Base-by-base conservation (phyloP, 2,113 vertebrate species). In the Lophius piscatorius region DNA sequence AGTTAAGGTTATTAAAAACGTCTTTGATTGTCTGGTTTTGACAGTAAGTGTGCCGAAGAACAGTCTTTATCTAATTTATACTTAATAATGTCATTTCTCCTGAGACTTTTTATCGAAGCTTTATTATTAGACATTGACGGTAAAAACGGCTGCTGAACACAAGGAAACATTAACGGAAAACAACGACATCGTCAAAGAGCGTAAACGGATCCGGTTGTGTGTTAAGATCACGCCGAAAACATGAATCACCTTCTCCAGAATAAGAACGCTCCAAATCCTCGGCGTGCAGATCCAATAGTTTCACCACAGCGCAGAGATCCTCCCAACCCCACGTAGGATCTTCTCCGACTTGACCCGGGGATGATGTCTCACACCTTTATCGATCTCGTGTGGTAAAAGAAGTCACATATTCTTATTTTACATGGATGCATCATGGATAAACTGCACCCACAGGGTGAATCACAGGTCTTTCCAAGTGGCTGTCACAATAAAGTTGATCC, bases 261-360 rank as follows among this genome's bases (percentile, higher is more conserved):
- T 48, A 41, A 35, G 20, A 10, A 4, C 28, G 20, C 46, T 58
- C 17, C 31, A 36, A 63, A 64, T 58, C 48, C 46, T 9, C 29
- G 31, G 49, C 34, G 51, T 34, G 57, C 54, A 11, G 44, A 73
- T 36, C 21, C 46, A 76, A 74, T 55, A 16, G 62, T 55, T 60
- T 47, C 59, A 56, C 62, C 51, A 61, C 59, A 54, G 64, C 38
- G 39, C 21, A 4, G 51, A n/a, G n/a, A n/a, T n/a, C n/a, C n/a
- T n/a, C n/a, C n/a, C n/a, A n/a, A n/a, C n/a, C 20, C 33, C 47
- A 1, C 58, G 58, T 57, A 40, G 52, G 71, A 62, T 14, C 40
- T 55, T 42, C 46, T 14, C 57, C 42, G 36, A 46, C 51, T 63
- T 40, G 41, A 41, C 46, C 40, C 58, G 44, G n/a, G 33, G 49